Conservation (phyloP, 2,113 vertebrate genomes). For the Phyllopteryx taeniolatus region DNA sequence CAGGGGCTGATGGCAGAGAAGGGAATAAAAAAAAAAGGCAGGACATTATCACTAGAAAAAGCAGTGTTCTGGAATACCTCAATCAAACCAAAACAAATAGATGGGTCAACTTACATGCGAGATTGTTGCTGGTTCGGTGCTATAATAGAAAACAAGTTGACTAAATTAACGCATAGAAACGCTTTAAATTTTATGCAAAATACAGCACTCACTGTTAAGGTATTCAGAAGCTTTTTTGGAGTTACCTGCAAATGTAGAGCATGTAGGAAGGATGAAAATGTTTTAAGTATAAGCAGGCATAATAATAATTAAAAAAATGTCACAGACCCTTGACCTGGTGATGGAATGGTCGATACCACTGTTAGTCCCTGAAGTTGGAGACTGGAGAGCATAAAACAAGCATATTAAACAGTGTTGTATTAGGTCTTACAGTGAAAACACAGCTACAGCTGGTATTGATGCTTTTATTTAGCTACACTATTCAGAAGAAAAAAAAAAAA, state of each 20-base stretch:
- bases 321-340: conserved; percentile 62
- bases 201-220: conserved; percentile 64
- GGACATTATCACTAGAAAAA: no score
- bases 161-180: background rate
- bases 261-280: fast-evolving
- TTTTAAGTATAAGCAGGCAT: background rate
- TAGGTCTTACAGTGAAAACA: no score
- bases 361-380: conserved; percentile 41
- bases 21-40: background rate
- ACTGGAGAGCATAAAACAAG: conserved; percentile 39
- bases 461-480: no score
- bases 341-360: conserved; percentile 42
- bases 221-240: conserved; percentile 76
- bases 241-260: conserved; percentile 61
- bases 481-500: no score
- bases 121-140: conserved; percentile 66
- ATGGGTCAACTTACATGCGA: conserved; percentile 58
- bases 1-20: conserved; percentile 37
- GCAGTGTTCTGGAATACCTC: no score
- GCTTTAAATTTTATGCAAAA: background rate
- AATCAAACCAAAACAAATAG: background rate
- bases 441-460: no score
- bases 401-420: background rate
- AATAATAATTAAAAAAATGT: background rate
- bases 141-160: background rate